These are phyloP conservation scores for Achlya flavicornis DNA, from an alignment of 2,888 invertebrate genomes.

Conservation along the genomic window DNA sequence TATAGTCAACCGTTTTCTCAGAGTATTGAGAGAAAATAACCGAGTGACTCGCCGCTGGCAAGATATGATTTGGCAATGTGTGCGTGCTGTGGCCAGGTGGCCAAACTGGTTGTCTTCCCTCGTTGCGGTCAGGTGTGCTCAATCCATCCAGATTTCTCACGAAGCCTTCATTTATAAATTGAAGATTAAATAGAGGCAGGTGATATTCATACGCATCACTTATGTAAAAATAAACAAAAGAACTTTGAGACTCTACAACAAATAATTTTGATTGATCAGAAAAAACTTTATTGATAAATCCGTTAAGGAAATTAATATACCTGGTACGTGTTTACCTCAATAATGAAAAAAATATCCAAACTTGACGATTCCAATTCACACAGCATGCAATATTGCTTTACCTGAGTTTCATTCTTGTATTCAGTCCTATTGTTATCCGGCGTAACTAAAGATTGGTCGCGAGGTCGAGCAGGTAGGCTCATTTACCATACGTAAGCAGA, in stretches of 20 bases:
- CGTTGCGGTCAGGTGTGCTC: conserved; percentile 59
- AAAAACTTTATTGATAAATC: too few relatives aligned
- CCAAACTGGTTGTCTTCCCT: conserved; percentile 69
- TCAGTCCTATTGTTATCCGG: conserved; percentile 58
- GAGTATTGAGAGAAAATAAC: conserved; percentile 5
- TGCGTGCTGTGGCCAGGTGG: conserved; percentile 60
- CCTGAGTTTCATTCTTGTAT: conserved; percentile 44
- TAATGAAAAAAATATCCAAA: conserved; percentile 17
- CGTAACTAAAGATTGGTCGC: conserved; percentile 56
- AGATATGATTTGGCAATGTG: conserved; percentile 45
- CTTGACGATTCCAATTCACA: background rate
- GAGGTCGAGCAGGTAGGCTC: conserved; percentile 58
- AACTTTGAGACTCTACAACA: background rate
- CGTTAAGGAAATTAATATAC: background rate
- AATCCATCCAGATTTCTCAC: conserved; percentile 53
- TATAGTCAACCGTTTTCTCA: conserved; percentile 11
- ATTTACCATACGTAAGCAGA: conserved; percentile 27
- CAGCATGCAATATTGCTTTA: conserved; percentile 22
- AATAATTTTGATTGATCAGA: background rate
- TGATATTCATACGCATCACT: too few relatives aligned
- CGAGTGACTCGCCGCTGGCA: background rate
- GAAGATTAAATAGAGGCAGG: conserved; percentile 13
- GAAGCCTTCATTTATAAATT: conserved; percentile 18
- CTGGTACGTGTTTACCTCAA: conserved; percentile 22
- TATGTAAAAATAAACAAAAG: too few relatives aligned